A percentile compares a stretch with the other conserved stretches of the same genome.
These are phyloP conservation scores for Pterois miles DNA, from an alignment of 2,797 vertebrate species.

Conservation along the genomic window DNA sequence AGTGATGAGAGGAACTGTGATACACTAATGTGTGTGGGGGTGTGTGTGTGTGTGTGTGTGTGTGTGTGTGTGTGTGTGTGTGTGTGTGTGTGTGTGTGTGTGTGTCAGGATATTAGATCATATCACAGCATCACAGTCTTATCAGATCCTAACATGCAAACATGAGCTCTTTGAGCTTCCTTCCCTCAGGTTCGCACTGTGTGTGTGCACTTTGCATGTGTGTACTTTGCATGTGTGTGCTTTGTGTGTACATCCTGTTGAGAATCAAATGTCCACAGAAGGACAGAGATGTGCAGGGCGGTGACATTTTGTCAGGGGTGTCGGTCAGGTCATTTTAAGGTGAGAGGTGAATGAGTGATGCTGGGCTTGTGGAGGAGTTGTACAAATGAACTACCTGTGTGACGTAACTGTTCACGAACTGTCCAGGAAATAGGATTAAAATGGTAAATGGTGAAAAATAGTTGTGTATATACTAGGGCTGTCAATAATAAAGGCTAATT, in stretches of 20 bases:
- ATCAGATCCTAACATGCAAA: slow-evolving; percentile 70
- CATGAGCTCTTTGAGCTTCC: slow-evolving; percentile 51
- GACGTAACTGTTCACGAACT: not conserved
- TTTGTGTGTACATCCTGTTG: slow-evolving; percentile 33
- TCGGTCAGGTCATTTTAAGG: slow-evolving; percentile 7
- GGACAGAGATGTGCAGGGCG: slow-evolving; percentile 13
- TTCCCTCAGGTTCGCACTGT: slow-evolving; percentile 4
- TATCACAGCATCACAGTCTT: slow-evolving; percentile 54
- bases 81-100: slow-evolving; percentile 18
- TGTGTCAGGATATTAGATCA: slow-evolving; percentile 61
- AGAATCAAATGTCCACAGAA: slow-evolving; percentile 40
- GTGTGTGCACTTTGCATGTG: slow-evolving; percentile 11
- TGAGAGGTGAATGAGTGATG: slow-evolving; percentile 13
- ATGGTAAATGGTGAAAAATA: not conserved
- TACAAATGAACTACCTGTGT: not conserved
- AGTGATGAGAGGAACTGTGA: slow-evolving; percentile 3
- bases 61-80: not conserved
- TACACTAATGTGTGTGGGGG: slow-evolving; percentile 1
- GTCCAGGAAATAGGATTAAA: not conserved
- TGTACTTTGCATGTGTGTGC: not conserved
- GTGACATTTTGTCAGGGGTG: slow-evolving; percentile 1
- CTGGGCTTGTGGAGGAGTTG: not conserved
- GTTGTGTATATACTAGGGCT: too few relatives aligned
- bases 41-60: slow-evolving; percentile 15
- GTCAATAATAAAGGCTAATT: too few relatives aligned